Evolutionary conservation across 1,140 invertebrate genomes (phyloP).

Genomic region (Anagrus nilaparvatae): DNA sequence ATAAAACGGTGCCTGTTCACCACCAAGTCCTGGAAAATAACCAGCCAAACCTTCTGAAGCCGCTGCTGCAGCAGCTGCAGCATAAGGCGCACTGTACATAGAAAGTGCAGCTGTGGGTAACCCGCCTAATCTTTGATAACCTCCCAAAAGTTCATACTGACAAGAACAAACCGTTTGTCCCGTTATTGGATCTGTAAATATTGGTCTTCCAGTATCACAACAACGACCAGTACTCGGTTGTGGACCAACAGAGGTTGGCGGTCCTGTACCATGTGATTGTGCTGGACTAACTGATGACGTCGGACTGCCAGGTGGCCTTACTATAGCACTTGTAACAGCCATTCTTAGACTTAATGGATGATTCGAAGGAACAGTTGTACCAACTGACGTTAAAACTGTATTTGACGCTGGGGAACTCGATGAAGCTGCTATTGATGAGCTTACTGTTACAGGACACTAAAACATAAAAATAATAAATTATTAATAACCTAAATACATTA

Average conservation of each 20-base stretch:
- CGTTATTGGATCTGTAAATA: slow-evolving; percentile 85
- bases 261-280: slow-evolving; percentile 8
- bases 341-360: slow-evolving; percentile 36
- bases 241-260: slow-evolving; percentile 46
- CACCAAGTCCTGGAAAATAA: slow-evolving; percentile 68
- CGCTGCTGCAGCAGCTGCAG: slow-evolving; percentile 59
- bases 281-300: slow-evolving; percentile 26
- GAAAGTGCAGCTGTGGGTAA: slow-evolving; percentile 56
- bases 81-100: slow-evolving; percentile 67
- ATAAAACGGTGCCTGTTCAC: slow-evolving; percentile 74
- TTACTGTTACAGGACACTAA: slow-evolving; percentile 41
- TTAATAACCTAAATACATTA: slow-evolving; percentile 7
- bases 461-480: slow-evolving; percentile 16
- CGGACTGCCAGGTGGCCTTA: slow-evolving; percentile 36
- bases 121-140: slow-evolving; percentile 68
- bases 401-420: slow-evolving; percentile 46
- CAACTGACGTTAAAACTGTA: slow-evolving; percentile 26
- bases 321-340: slow-evolving; percentile 39
- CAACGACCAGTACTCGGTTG: slow-evolving; percentile 54
- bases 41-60: slow-evolving; percentile 59
- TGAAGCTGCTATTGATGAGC: slow-evolving; percentile 49
- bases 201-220: slow-evolving; percentile 83
- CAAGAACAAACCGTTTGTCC: slow-evolving; percentile 89
- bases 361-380: no score
- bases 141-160: slow-evolving; percentile 67